A percentile compares a stretch with the other conserved stretches of the same genome.
phyloP scores from a whole-genome alignment of 2,113 vertebrate species.

The Odobenus rosmarus region DNA sequence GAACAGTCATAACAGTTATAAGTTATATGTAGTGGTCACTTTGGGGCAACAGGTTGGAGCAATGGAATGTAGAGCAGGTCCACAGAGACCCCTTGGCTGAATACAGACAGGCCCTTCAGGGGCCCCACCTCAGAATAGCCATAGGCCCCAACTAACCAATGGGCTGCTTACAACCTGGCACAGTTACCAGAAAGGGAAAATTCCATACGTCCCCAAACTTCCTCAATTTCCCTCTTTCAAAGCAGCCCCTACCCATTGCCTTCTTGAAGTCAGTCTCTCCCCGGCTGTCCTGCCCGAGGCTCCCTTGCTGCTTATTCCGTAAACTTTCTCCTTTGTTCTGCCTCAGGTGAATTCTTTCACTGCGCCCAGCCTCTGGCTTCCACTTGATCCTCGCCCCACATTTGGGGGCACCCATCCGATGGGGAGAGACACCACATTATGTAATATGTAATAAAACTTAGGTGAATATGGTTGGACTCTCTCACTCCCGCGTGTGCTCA shows the following conservation, averaged over 20 bases:
- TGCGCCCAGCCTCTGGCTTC: neutral
- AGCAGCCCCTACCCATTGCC: neutral
- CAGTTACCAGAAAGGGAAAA: neutral
- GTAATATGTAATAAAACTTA: neutral
- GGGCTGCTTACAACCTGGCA: neutral
- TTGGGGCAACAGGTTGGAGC: neutral
- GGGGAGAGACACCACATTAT: neutral
- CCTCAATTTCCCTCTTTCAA: neutral
- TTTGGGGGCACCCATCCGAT: neutral
- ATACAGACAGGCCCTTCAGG: neutral
- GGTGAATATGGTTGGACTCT: neutral
- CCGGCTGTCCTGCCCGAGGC: neutral
- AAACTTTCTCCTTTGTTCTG: neutral
- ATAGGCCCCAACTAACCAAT: neutral
- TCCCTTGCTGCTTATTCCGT: neutral
- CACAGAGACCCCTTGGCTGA: neutral
- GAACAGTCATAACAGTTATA: neutral
- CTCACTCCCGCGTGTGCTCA: neutral
- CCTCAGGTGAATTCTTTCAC: neutral
- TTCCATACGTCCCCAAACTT: neutral
- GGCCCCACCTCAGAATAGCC: rapidly evolving
- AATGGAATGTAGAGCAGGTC: neutral
- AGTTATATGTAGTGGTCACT: neutral
- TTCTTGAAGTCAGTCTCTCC: neutral
- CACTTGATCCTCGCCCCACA: neutral